A percentile compares a stretch with the other conserved stretches of the same genome.
phyloP scores from a whole-genome alignment of 2,797 vertebrate genomes.

The Clamator glandarius region DNA sequence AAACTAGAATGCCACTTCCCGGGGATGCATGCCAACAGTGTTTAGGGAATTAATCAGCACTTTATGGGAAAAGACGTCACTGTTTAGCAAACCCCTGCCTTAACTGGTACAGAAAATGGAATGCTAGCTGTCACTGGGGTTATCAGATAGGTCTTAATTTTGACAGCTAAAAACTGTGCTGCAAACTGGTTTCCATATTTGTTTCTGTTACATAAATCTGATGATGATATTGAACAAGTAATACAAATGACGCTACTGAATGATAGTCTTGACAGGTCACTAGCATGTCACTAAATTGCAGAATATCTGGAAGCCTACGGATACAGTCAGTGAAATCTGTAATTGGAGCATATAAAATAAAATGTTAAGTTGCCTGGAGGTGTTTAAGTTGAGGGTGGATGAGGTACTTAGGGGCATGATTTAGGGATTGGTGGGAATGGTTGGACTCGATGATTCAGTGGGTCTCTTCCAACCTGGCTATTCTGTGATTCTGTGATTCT shows the following conservation, averaged over 20 bases:
- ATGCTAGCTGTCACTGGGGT: fast-evolving
- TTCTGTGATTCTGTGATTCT: no score
- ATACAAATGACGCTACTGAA: neutral
- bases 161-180: neutral
- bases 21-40: neutral
- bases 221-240: neutral
- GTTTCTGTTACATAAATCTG: neutral
- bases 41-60: neutral
- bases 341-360: neutral
- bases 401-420: no score
- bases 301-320: neutral
- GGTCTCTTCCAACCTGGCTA: no score
- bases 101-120: neutral
- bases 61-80: neutral
- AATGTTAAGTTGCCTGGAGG: neutral
- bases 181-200: neutral
- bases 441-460: no score
- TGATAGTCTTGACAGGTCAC: neutral
- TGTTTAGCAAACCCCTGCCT: neutral
- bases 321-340: neutral
- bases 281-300: neutral
- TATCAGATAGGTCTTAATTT: neutral
- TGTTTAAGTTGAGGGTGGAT: no score
- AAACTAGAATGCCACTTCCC: neutral
- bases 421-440: no score